A percentile compares a stretch with the other conserved stretches of the same genome.
Conservation (phyloP, 2,113 vertebrate genomes). For the Puffinus mauretanicus region DNA sequence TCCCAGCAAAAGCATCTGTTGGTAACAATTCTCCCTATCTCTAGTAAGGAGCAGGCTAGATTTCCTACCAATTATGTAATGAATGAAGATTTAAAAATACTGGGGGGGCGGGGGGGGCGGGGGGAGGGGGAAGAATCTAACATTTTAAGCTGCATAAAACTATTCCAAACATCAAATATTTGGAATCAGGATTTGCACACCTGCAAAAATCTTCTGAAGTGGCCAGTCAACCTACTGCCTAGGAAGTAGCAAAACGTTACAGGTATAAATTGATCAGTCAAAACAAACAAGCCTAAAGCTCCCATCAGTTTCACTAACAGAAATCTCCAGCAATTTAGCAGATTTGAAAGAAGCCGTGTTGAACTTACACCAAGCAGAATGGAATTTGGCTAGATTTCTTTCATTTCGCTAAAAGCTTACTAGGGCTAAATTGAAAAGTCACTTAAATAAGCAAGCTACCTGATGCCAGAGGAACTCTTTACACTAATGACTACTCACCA, state of each 20-base stretch:
- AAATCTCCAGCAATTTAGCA: neutral
- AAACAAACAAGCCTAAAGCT: neutral
- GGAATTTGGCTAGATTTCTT: neutral
- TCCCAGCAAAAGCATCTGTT: neutral
- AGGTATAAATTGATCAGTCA: neutral
- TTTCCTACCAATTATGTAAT: neutral
- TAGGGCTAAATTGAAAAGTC: neutral
- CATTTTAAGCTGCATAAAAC: neutral
- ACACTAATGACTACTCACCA: neutral
- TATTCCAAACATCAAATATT: neutral
- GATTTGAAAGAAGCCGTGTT: neutral
- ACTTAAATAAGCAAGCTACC: neutral
- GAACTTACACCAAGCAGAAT: neutral
- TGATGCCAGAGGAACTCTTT: neutral
- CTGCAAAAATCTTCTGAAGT: neutral
- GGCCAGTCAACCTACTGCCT: neutral
- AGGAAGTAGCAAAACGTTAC: neutral
- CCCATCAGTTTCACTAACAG: neutral
- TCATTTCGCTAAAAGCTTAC: neutral
- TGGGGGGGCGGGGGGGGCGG: too few species aligned
- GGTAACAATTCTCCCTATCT: neutral
- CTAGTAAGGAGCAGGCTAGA: neutral
- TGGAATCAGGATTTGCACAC: neutral
- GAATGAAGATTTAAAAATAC: neutral
- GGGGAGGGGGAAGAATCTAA: neutral